phyloP scores from a whole-genome alignment of 2,797 vertebrate species.

The Anolis apletophallus region DNA sequence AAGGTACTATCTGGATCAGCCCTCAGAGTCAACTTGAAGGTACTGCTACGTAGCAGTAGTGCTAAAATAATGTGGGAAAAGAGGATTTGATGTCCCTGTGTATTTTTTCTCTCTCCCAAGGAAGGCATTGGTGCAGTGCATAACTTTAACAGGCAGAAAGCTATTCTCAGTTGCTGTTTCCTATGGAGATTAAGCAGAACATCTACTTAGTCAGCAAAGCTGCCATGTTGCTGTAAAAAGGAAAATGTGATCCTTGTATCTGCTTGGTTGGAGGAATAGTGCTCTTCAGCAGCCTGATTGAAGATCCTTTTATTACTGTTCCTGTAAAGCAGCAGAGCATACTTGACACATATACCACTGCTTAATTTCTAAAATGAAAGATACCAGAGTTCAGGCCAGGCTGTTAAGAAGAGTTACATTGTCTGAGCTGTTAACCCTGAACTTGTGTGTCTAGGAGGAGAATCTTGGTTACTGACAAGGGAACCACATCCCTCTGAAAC shows the following conservation, averaged over 20 bases:
- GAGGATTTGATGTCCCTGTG: conserved; percentile 27
- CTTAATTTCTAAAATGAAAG: not conserved
- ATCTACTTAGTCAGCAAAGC: conserved; percentile 50
- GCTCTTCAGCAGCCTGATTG: conserved; percentile 26
- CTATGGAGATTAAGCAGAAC: conserved; percentile 37
- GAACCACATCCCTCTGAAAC: not conserved
- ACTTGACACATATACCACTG: not conserved
- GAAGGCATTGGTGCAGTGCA: conserved; percentile 32
- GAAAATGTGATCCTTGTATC: conserved; percentile 46
- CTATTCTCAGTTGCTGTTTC: conserved; percentile 44
- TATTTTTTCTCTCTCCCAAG: not conserved
- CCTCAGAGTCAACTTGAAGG: no score
- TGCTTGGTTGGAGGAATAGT: conserved; percentile 41
- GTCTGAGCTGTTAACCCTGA: not conserved
- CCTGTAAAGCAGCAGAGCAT: conserved; percentile 32
- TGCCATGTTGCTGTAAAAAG: conserved; percentile 29
- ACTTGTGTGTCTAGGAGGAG: not conserved
- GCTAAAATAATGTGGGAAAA: not conserved
- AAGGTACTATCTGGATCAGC: no score
- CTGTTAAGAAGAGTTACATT: not conserved
- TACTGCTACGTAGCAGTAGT: no score
- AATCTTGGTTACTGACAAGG: not conserved
- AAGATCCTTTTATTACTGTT: conserved; percentile 46
- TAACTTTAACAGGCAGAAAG: conserved; percentile 40
- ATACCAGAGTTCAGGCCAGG: not conserved